Base-by-base conservation (phyloP, 2,888 invertebrate species). In the Trichopoda pennipes region DNA sequence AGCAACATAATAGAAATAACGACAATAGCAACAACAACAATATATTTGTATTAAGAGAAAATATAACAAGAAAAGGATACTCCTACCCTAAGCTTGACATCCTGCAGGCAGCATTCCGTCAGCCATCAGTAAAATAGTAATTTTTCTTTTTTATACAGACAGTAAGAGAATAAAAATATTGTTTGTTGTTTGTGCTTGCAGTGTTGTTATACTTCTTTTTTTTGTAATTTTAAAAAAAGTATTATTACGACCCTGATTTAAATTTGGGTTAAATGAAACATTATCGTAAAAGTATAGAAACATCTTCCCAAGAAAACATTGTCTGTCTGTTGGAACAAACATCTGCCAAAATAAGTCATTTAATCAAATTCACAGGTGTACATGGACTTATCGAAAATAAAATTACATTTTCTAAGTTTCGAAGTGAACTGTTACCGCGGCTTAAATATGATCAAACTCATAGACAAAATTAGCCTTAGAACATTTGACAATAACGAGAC, bases 51-150 rank as follows among this genome's bases (percentile, higher is more conserved):
- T 69, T 44, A 69, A 78, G 61, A 72, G 70, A 84, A 70, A 80
- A 84, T 85, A 85, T 49, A 85, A 76, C 84, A 85, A 85, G 85
- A 80, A 74, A 81, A 76, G 88, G 89, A 88, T 88, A 89, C 86
- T 85, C 86, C 81, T 84, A 83, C 85, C 86, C 84, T 80, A 70
- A 72, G 83, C 81, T 80, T 84, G 85, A 86, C 87, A 87, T 86
- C 86, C 86, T 86, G 85, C 83, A 84, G 88, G 84, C 87, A 87
- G 88, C 88, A 88, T 89, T 89, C 88, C 89, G 86, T 88, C 88
- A 87, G 85, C 85, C 85, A 86, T 87, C 85, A 88, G 88, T 87
- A 87, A 87, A 86, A 86, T 88, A 85, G 87, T 87, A 87, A 88
- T 87, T 87, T 87, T 88, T 89, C 87, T 85, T 88, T 85, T 86